These are phyloP conservation scores for Stenopsyche tienmushanensis DNA, from an alignment of 1,140 invertebrate genomes.

Conservation along the genomic window DNA sequence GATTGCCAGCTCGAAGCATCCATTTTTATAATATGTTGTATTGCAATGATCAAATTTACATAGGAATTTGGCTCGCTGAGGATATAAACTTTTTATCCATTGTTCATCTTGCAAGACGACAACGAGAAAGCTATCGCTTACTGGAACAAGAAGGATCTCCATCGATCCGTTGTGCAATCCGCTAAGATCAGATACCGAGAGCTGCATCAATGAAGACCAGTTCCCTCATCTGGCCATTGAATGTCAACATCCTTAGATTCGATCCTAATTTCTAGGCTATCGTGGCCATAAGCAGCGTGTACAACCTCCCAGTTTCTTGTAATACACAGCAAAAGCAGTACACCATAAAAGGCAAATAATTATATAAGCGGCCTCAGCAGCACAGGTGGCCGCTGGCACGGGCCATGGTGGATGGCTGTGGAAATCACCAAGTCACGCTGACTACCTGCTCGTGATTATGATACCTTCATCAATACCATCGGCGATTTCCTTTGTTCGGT, in stretches of 20 bases:
- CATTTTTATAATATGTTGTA: neutral
- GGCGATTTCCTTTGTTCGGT: neutral
- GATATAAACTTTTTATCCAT: neutral
- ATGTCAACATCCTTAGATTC: neutral
- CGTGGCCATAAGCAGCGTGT: neutral
- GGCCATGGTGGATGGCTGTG: neutral
- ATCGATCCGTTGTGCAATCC: neutral
- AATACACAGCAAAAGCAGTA: neutral
- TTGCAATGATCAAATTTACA: neutral
- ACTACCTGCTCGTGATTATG: neutral
- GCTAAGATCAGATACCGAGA: neutral
- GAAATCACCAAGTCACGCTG: neutral
- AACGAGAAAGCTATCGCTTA: neutral
- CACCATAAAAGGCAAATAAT: conserved; percentile 4
- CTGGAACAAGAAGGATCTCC: neutral
- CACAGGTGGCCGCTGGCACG: conserved; percentile 1
- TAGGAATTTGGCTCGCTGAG: too few species aligned
- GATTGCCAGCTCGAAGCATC: too few species aligned
- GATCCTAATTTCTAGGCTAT: neutral
- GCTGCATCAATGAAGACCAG: too few species aligned
- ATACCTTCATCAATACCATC: neutral
- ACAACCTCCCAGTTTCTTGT: too few species aligned
- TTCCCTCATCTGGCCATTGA: neutral
- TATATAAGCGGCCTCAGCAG: neutral
- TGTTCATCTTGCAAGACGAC: neutral